These are phyloP conservation scores for Rugalucina vietnamica DNA, from an alignment of 2,888 invertebrate genomes.

Conservation along the genomic window DNA sequence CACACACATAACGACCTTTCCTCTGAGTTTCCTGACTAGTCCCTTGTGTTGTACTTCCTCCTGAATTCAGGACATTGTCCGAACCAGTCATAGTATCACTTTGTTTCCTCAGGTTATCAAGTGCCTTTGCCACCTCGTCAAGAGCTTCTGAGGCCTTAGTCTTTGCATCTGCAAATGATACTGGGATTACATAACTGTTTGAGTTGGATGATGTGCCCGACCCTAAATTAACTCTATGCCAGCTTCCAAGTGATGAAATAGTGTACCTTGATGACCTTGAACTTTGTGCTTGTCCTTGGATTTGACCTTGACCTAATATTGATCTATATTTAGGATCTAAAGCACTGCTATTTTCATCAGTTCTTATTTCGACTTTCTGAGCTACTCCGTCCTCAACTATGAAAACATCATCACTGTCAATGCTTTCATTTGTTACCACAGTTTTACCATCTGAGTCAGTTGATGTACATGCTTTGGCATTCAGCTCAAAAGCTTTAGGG, in stretches of 20 bases:
- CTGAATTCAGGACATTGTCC: no score
- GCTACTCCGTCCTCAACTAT: background rate
- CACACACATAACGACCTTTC: conserved; percentile 35
- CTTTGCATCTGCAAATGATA: no score
- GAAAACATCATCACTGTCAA: background rate
- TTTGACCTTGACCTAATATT: background rate
- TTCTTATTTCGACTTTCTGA: background rate
- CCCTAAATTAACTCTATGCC: background rate
- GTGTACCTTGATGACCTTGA: background rate
- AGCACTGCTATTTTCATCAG: background rate
- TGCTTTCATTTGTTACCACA: background rate
- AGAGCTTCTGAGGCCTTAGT: no score
- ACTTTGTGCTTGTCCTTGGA: background rate
- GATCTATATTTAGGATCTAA: background rate
- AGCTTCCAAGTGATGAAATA: background rate
- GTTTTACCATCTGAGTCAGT: background rate
- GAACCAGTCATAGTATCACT: no score
- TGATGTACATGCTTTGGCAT: conserved; percentile 1
- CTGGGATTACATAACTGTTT: no score
- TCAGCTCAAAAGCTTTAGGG: conserved; percentile 48
- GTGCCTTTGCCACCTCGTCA: no score
- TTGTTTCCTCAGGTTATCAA: no score
- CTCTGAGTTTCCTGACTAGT: background rate
- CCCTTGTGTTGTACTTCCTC: no score
- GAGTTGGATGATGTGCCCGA: no score